Evolutionary conservation across 2,888 invertebrate species (phyloP), one percentile per base, ranked within the genome.

Genomic region (Harpagoxenus sublaevis): DNA sequence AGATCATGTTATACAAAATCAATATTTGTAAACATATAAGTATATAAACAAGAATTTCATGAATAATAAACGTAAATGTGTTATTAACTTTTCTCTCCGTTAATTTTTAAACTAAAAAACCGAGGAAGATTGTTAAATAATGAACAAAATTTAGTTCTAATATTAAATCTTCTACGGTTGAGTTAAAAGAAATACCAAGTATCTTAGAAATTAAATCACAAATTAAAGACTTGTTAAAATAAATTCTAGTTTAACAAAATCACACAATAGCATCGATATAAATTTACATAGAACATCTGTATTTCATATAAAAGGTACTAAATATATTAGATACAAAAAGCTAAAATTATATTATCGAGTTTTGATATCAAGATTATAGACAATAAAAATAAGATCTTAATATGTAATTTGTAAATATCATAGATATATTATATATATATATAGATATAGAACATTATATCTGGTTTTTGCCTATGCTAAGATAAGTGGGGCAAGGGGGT

Each of bases 1-100:
- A 77, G 2, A 51, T 68, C 12, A 15, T 78, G 2, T 42, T 35
- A n/a, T 45, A 10, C 31, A 77, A n/a, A 65, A 15, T 60, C 10
- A 5, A 70, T 39, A 70, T 70, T 60, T 70, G 79, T 79, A 70
- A 65, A 45, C 4, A 57, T 35, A 15, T 31, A 57, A 57, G 2
- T 45, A 70, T 15, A 55, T 42, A 51, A 57, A 9, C 2, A 75
- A 77, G 10, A 77, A 48, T 48, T 45, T 60, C 0, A 55, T 60
- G 57, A 66, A 31, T 28, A 82, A 60, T 79, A 57, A 79, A 68
- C 53, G 3, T 60, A 42, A 18, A 45, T 51, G 39, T 63, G 6
- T 51, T 75, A 75, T 39, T 28, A 77, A 39, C 1, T 18, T 63
- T 10, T 75, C 48, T 31, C 9, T 65, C 8, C 9, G 48, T 4